Percentiles rank a stretch among this genome's conserved stretches.
phyloP scores from a whole-genome alignment of 1,140 invertebrate species.

The Microplitis demolitor region DNA sequence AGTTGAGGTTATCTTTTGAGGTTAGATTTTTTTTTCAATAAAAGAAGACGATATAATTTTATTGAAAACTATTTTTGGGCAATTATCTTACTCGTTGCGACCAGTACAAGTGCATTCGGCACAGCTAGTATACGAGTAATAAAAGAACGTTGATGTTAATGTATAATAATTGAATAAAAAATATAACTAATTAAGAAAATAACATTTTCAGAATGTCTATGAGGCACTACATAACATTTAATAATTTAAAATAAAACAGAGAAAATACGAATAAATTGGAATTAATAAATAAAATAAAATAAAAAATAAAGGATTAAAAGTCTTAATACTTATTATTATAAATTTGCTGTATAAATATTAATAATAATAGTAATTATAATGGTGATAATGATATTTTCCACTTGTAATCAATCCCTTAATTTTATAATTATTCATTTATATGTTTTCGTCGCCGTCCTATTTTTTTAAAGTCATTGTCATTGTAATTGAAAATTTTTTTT shows the following conservation, averaged over 20 bases:
- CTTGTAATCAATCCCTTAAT: background rate
- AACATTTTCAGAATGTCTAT: constrained; percentile 40
- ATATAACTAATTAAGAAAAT: constrained; percentile 16
- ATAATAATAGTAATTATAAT: background rate
- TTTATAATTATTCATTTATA: constrained; percentile 2
- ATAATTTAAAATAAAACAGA: constrained; percentile 41
- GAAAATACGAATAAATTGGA: constrained; percentile 33
- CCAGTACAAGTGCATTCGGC: constrained; percentile 63
- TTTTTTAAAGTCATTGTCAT: background rate
- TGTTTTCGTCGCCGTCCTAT: constrained; percentile 20
- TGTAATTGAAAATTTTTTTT: background rate
- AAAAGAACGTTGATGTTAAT: constrained; percentile 32
- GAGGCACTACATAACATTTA: constrained; percentile 57
- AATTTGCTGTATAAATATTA: constrained; percentile 34
- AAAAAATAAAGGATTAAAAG: constrained; percentile 23
- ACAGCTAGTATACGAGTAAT: constrained; percentile 63
- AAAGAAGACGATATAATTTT: background rate
- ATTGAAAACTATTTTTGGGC: constrained; percentile 40
- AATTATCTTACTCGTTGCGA: constrained; percentile 50
- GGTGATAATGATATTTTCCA: background rate
- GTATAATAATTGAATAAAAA: constrained; percentile 28
- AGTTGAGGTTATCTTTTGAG: background rate
- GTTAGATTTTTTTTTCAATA: background rate
- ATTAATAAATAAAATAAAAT: constrained; percentile 37
- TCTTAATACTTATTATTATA: constrained; percentile 43